Conservation (phyloP, 2,113 vertebrate genomes). For the Collichthys lucidus region DNA sequence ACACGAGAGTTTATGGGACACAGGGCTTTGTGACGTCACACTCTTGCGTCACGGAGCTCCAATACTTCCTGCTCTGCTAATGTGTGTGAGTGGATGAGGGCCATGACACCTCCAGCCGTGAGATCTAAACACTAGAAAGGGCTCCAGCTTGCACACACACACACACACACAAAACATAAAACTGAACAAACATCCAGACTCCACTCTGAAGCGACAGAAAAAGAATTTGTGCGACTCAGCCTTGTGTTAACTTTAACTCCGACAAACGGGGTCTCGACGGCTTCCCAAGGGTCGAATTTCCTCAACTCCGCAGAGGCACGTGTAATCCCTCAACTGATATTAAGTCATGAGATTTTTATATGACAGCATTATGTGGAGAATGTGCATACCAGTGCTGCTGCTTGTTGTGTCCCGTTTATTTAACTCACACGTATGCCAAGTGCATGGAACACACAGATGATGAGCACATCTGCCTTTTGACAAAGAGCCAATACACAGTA, state of each 20-base stretch:
- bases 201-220: neutral
- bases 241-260: neutral
- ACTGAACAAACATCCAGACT: neutral
- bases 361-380: neutral
- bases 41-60: slow-evolving; percentile 61
- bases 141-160: slow-evolving; percentile 25
- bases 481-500: neutral
- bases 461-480: slow-evolving; percentile 25
- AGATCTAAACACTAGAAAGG: slow-evolving; percentile 68
- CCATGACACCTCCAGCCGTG: slow-evolving; percentile 74
- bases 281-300: neutral
- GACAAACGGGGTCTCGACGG: neutral
- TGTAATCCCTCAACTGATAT: neutral
- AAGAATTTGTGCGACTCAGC: neutral
- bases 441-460: slow-evolving; percentile 2
- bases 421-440: neutral
- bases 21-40: slow-evolving; percentile 59
- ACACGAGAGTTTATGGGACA: slow-evolving; percentile 43
- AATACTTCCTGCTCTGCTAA: slow-evolving; percentile 69
- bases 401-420: neutral
- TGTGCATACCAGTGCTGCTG: neutral
- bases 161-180: slow-evolving; percentile 3
- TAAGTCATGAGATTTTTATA: neutral
- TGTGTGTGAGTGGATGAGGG: slow-evolving; percentile 50
- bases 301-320: neutral